Conservation (phyloP, 2,797 vertebrate species). For the Melanotaenia nigrans region DNA sequence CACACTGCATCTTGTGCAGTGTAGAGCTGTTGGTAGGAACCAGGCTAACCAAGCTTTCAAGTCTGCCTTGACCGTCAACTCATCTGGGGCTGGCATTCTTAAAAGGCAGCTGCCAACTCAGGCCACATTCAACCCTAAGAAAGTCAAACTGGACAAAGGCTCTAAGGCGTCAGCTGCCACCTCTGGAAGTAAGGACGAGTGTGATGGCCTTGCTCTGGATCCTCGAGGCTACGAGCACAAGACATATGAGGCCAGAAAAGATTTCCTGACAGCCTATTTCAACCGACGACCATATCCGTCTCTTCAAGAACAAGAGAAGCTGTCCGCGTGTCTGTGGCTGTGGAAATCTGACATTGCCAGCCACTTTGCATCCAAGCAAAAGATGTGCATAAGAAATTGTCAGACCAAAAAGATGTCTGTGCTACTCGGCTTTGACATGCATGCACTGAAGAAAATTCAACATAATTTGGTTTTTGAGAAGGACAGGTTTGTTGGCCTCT, state of each 20-base stretch:
- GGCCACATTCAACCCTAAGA: conserved; percentile 86
- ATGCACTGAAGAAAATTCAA: conserved; percentile 89
- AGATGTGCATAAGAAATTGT: conserved; percentile 87
- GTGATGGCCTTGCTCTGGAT: conserved; percentile 89
- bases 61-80: conserved; percentile 84
- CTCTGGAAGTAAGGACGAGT: conserved; percentile 85
- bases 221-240: conserved; percentile 93
- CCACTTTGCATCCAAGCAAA: conserved; percentile 92
- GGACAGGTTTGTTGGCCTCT: conserved; percentile 78
- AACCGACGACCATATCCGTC: conserved; percentile 92
- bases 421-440: conserved; percentile 95
- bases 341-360: conserved; percentile 96
- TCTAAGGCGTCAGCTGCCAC: conserved; percentile 79
- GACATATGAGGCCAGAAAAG: conserved; percentile 94
- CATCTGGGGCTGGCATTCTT: conserved; percentile 83
- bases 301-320: conserved; percentile 91
- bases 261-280: conserved; percentile 95
- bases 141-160: conserved; percentile 83
- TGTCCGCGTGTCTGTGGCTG: conserved; percentile 93
- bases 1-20: conserved; percentile 96
- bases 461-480: conserved; percentile 91
- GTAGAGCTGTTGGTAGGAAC: conserved; percentile 92
- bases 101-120: conserved; percentile 90
- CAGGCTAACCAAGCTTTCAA: conserved; percentile 88
- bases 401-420: conserved; percentile 87